A percentile compares a stretch with the other conserved stretches of the same genome.
Evolutionary conservation across 2,888 invertebrate species (phyloP).

Genomic region (Steinernema carpocapsae): DNA sequence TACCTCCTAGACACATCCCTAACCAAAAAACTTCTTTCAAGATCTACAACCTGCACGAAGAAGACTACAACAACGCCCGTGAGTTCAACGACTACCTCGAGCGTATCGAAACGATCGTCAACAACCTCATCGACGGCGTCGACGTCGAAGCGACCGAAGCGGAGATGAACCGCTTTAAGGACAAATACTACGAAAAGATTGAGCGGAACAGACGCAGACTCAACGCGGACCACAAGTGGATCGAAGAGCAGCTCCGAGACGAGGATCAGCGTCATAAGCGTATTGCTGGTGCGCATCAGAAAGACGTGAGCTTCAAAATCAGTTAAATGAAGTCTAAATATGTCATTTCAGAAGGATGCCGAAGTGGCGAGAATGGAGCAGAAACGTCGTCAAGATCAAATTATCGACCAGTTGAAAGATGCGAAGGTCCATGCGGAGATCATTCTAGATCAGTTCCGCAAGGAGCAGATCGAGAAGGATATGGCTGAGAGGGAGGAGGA

Average conservation of each 20-base stretch:
- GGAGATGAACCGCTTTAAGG: slow-evolving; percentile 57
- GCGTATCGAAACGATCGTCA: slow-evolving; percentile 77
- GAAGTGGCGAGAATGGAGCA: slow-evolving; percentile 40
- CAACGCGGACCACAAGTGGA: slow-evolving; percentile 76
- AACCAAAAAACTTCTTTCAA: too few species aligned
- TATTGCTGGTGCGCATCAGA: background rate
- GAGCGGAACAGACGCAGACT: slow-evolving; percentile 65
- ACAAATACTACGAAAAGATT: slow-evolving; percentile 59
- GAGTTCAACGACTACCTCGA: slow-evolving; percentile 97
- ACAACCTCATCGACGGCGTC: slow-evolving; percentile 57
- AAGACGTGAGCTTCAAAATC: too few species aligned
- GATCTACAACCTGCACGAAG: slow-evolving; percentile 90
- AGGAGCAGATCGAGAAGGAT: slow-evolving; percentile 73
- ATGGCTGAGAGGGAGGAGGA: slow-evolving; percentile 70
- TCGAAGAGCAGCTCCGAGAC: slow-evolving; percentile 70
- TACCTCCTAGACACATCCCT: too few species aligned
- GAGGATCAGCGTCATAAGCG: slow-evolving; percentile 54
- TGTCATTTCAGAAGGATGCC: slow-evolving; percentile 22
- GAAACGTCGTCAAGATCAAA: slow-evolving; percentile 74
- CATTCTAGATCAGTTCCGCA: slow-evolving; percentile 74
- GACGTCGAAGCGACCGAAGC: slow-evolving; percentile 58
- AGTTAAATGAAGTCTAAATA: background rate
- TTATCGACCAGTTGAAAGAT: slow-evolving; percentile 93
- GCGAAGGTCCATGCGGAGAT: slow-evolving; percentile 85
- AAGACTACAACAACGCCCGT: slow-evolving; percentile 82